Evolutionary conservation across 2,113 vertebrate genomes (phyloP), one percentile per base, ranked within the genome.

Genomic region (Bos javanicus): DNA sequence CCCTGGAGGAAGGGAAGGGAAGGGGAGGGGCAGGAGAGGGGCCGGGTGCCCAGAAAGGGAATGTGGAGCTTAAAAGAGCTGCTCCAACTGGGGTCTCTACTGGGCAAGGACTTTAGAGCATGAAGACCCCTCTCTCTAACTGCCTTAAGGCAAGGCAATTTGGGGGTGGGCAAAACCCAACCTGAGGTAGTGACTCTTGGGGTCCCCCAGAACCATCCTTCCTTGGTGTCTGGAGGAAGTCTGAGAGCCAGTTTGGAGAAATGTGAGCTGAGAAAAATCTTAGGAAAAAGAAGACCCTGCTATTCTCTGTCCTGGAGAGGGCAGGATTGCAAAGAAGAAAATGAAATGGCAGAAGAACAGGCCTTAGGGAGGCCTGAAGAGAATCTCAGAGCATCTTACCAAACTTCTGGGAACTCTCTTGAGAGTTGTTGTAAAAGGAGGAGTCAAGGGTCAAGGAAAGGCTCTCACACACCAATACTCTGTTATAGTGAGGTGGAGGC

Each of bases 1-100:
- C 96, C 92, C 97, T 95, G n/a, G 76, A 96, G 87, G 91, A 78
- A 96, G 8, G 84, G 78, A 80, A 96, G 52, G 54, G 76, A 76
- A 95, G 82, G 62, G 56, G 50, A 92, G 92, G 33, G 64, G 56
- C 67, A 93, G 48, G 80, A 82, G 54, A 94, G 84, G 91, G 92
- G 59, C 83, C 54, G 16, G 62, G 90, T 94, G 30, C 90, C 78
- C 88, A 57, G 50, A 56, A 95, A 90, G 67, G 89, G 87, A 93
- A 81, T 2, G 39, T 28, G 67, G 59, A 88, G 83, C 91, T 82
- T 52, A 36, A n/a, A 95, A 89, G 81, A 39, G 78, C 3, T 17
- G 36, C 36, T 62, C 64, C 48, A 7, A 12, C 76, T 57, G 78
- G 83, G 80, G 30, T 46, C 52, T 74, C 83, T 36, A n/a, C 76